A percentile compares a stretch with the other conserved stretches of the same genome.
These are phyloP conservation scores for Onychorhynchus coronatus DNA, from an alignment of 2,113 vertebrate species.

Conservation along the genomic window DNA sequence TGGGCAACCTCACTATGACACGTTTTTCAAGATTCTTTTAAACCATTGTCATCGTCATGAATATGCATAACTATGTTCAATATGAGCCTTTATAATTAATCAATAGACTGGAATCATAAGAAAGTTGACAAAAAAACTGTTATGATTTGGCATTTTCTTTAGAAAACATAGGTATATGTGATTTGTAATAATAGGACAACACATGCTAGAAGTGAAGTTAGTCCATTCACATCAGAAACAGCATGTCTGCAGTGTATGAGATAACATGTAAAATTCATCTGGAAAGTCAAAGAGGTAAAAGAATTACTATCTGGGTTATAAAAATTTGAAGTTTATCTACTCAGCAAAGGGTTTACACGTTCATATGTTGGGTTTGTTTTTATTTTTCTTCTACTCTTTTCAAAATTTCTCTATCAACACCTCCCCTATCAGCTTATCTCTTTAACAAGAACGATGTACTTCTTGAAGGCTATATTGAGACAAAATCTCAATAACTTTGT, in stretches of 20 bases:
- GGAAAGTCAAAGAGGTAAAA: background rate
- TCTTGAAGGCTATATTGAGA: background rate
- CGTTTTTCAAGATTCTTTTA: constrained; percentile 29
- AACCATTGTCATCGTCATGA: constrained; percentile 15
- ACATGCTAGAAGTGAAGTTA: background rate
- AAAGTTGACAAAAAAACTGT: background rate
- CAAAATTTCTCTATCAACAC: background rate
- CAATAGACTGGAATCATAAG: background rate
- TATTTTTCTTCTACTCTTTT: background rate
- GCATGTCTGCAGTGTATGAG: accelerated
- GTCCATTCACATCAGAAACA: background rate
- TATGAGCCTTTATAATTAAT: constrained; percentile 19
- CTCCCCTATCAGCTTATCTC: background rate
- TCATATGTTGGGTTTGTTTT: background rate
- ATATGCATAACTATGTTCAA: background rate
- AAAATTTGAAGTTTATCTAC: background rate
- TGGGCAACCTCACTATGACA: constrained; percentile 47
- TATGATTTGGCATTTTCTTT: background rate
- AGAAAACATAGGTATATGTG: background rate
- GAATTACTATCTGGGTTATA: background rate
- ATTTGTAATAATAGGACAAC: background rate
- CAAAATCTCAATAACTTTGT: background rate
- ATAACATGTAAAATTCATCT: background rate
- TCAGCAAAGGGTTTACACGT: background rate
- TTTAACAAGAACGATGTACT: accelerated